A percentile compares a stretch with the other conserved stretches of the same genome.
Conservation (phyloP, 2,888 invertebrate genomes). For the Synergus japonicus region DNA sequence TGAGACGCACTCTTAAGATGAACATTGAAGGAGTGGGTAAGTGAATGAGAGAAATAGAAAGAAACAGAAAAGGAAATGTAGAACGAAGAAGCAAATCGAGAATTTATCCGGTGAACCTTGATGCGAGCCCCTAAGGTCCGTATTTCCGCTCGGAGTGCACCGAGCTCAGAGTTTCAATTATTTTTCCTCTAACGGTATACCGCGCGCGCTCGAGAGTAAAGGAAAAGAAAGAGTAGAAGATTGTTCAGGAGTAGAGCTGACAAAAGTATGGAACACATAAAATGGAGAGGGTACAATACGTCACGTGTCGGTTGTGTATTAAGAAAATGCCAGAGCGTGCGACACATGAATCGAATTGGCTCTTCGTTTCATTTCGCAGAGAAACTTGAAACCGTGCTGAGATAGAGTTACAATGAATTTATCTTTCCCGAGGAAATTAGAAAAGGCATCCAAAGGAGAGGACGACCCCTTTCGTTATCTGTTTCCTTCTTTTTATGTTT, state of each 20-base stretch:
- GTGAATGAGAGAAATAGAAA: conserved; percentile 16
- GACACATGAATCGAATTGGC: conserved; percentile 71
- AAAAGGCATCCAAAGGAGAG: conserved; percentile 64
- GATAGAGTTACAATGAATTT: conserved; percentile 65
- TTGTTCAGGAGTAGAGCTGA: not conserved
- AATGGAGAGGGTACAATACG: conserved; percentile 58
- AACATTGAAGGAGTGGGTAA: conserved; percentile 4
- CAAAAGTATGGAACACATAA: conserved; percentile 19
- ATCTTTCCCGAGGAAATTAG: conserved; percentile 74
- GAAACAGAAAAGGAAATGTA: not conserved
- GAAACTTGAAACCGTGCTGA: conserved; percentile 42
- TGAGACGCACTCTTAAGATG: conserved; percentile 1
- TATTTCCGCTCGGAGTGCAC: conserved; percentile 45
- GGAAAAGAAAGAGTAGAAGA: conserved; percentile 5
- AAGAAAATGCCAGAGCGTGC: conserved; percentile 71
- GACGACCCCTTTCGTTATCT: conserved; percentile 51
- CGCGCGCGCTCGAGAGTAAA: conserved; percentile 19
- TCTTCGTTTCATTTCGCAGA: conserved; percentile 57
- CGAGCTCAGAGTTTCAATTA: conserved; percentile 59
- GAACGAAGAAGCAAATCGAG: conserved; percentile 39
- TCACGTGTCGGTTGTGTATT: conserved; percentile 70
- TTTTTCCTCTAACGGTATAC: conserved; percentile 45
- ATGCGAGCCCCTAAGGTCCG: conserved; percentile 42
- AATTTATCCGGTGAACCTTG: conserved; percentile 39
- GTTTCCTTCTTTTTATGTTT: conserved; percentile 49